Evolutionary conservation across 2,888 invertebrate species (phyloP), one percentile per base, ranked within the genome.

Genomic region (Drosophila silvestris): DNA sequence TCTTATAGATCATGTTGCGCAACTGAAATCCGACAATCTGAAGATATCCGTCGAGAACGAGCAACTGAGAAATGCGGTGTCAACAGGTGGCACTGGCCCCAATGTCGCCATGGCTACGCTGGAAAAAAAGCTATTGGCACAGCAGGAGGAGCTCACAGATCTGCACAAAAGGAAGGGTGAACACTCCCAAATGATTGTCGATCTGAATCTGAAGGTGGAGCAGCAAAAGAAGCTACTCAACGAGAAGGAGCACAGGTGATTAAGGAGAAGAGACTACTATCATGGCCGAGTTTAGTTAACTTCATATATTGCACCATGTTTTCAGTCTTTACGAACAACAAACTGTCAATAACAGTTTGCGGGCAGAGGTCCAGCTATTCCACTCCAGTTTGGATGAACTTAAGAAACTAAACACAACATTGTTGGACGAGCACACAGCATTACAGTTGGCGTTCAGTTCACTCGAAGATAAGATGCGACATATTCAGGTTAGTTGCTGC

Each of bases 401-500:
- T 60, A 96, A 98, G 94, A 96, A 96, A 79, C 94, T 97, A 16
- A 98, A 98, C 94, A 97, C 98, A 94, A 96, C 97, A 82, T 93
- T 99, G 67, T 95, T 97, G 90, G 99, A 99, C 94, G 99, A 99
- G 94, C 97, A 99, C 92, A 97, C 98, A 93, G 98, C 99, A 0
- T 94, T 99, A 73, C 98, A 99, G 92, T 95, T 99, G 81, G 97
- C 98, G 3, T 98, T 97, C 94, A 96, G 96, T 67, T 95, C 97
- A 12, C 94, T 99, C 54, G 99, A 99, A 94, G 97, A 97, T 28
- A 98, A 98, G 94, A 94, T 98, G 85, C 95, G 97, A 79, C 97
- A 96, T 94, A 95, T 95, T 54, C 97, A 97, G 95, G 97, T 97
- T 93, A 89, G 75, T 65, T 39, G 50, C 32, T n/a, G 6, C 28